These are phyloP conservation scores for Abrostola triplasia DNA, from an alignment of 2,888 invertebrate genomes.

Conservation along the genomic window DNA sequence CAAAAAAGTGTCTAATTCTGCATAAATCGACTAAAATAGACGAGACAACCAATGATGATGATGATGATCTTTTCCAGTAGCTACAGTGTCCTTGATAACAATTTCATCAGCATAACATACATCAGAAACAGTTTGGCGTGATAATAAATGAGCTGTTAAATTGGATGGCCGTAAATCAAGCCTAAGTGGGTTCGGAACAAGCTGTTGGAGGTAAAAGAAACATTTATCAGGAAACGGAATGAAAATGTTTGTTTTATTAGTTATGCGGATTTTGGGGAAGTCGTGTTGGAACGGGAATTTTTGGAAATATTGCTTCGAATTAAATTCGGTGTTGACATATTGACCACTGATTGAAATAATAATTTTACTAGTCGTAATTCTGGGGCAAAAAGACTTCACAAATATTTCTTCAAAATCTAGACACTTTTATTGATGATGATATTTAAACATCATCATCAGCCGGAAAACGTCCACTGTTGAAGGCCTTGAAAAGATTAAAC, in stretches of 20 bases:
- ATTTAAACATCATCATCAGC: no score
- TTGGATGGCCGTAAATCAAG: constrained; percentile 49
- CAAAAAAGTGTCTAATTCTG: no score
- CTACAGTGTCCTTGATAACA: background rate
- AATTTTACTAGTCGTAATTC: no score
- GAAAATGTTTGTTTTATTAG: constrained; percentile 40
- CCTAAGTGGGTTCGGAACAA: constrained; percentile 41
- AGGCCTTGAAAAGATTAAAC: no score
- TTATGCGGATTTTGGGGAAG: constrained; percentile 31
- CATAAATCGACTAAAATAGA: no score
- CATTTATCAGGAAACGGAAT: constrained; percentile 47
- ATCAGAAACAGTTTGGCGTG: constrained; percentile 26
- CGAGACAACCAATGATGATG: background rate
- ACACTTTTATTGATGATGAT: no score
- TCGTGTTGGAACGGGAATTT: constrained; percentile 8
- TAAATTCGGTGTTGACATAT: background rate
- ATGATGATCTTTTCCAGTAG: no score
- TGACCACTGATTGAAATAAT: no score
- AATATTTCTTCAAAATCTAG: no score
- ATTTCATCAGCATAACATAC: constrained; percentile 3
- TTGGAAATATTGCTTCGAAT: background rate
- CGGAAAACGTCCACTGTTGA: no score
- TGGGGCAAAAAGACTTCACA: no score
- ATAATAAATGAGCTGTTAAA: constrained; percentile 52
- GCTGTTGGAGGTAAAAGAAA: constrained; percentile 44